Evolutionary conservation across 2,888 invertebrate genomes (phyloP).

Genomic region (Drosophila lutescens): DNA sequence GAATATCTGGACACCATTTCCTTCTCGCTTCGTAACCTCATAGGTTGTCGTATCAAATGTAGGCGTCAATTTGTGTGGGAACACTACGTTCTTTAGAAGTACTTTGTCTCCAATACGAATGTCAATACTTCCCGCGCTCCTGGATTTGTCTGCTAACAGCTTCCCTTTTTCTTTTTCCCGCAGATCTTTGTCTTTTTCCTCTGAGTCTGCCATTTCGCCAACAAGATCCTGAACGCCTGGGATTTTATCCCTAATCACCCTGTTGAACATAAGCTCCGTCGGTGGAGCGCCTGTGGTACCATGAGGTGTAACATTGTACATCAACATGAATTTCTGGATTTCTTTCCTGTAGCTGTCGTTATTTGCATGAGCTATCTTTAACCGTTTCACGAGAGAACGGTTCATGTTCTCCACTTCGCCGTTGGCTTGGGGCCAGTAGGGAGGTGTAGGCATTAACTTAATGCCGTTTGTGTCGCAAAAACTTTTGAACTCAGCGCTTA

Average conservation of each 20-base stretch:
- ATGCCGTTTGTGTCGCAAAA: neutral
- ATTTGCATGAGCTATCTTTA: neutral
- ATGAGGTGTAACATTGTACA: slow-evolving; percentile 12
- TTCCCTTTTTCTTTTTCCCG: neutral
- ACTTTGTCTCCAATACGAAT: neutral
- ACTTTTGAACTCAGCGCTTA: neutral
- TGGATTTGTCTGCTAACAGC: neutral
- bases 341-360: neutral
- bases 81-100: neutral
- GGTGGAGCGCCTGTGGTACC: slow-evolving; percentile 4
- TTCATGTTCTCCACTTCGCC: neutral
- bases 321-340: neutral
- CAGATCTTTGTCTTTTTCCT: neutral
- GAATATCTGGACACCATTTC: no score
- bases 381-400: neutral
- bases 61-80: neutral
- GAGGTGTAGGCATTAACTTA: neutral
- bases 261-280: neutral
- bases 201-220: neutral
- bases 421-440: neutral
- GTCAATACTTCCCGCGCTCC: neutral
- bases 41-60: neutral
- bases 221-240: neutral
- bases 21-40: no score
- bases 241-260: neutral